A percentile compares a stretch with the other conserved stretches of the same genome.
phyloP scores from a whole-genome alignment of 2,113 vertebrate species.

The Aspiorhynchus laticeps region DNA sequence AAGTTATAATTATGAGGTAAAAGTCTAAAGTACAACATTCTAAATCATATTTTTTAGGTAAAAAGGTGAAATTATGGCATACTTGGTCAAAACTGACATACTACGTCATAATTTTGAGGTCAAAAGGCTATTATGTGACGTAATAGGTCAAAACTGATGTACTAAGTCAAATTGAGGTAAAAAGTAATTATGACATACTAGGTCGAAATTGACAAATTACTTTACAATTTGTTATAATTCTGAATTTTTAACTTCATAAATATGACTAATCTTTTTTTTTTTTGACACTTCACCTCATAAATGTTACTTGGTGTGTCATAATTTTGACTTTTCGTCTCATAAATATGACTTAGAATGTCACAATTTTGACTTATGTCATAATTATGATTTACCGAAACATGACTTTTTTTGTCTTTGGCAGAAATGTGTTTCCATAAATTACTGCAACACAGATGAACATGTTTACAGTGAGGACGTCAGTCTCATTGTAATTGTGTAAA shows the following conservation, averaged over 20 bases:
- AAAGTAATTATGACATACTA: no score
- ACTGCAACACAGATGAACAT: not conserved
- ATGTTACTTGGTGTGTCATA: not conserved
- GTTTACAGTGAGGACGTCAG: not conserved
- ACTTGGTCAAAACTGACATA: no score
- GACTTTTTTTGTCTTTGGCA: not conserved
- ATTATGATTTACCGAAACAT: not conserved
- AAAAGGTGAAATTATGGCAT: not conserved
- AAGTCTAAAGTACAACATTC: no score
- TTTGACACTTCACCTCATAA: no score
- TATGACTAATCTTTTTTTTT: no score
- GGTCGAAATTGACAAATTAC: no score
- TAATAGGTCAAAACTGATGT: not conserved
- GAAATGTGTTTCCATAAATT: not conserved
- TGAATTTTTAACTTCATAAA: no score
- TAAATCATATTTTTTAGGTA: not conserved
- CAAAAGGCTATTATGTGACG: not conserved
- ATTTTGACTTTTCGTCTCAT: no score
- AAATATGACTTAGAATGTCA: no score
- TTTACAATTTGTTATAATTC: no score
- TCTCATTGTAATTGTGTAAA: not conserved
- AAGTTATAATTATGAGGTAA: not conserved
- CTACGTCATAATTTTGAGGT: not conserved
- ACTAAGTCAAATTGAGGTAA: not conserved
- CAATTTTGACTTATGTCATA: not conserved